Percentiles rank a stretch among this genome's conserved stretches.
phyloP scores from a whole-genome alignment of 1,140 invertebrate genomes.

The Papilio polytes region DNA sequence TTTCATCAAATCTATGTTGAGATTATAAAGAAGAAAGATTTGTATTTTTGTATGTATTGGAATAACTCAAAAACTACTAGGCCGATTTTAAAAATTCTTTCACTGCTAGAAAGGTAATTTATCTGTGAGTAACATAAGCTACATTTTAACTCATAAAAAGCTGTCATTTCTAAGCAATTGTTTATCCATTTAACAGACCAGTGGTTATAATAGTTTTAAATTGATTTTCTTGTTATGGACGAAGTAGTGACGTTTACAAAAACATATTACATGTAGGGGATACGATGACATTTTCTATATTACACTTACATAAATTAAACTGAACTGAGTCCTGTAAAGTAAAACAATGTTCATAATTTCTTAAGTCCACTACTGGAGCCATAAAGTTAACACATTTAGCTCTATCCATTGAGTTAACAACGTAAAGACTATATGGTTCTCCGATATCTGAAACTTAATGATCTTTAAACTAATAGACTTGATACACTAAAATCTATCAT shows the following conservation, averaged over 20 bases:
- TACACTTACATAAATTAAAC: conserved; percentile 41
- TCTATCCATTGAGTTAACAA: conserved; percentile 31
- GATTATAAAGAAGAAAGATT: too few relatives aligned
- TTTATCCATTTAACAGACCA: background rate
- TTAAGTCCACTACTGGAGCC: conserved; percentile 48
- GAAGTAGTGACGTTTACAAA: background rate
- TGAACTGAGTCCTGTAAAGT: conserved; percentile 32
- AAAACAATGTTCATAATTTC: conserved; percentile 59
- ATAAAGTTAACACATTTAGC: conserved; percentile 50
- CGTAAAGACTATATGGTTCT: conserved; percentile 30
- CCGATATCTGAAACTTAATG: background rate
- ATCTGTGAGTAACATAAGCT: too few relatives aligned
- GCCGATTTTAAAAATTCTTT: too few relatives aligned
- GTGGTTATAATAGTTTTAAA: background rate
- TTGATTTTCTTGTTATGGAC: background rate
- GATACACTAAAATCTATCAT: too few relatives aligned
- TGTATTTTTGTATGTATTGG: too few relatives aligned
- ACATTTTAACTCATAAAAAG: too few relatives aligned
- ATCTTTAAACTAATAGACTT: background rate
- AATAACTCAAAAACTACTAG: background rate
- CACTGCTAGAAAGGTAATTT: too few relatives aligned
- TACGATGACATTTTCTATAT: too few relatives aligned
- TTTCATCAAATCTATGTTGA: background rate
- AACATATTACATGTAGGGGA: too few relatives aligned
- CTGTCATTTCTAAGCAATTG: too few relatives aligned